Evolutionary conservation across 2,113 vertebrate genomes (phyloP).

Genomic region (Paramisgurnus dabryanus): DNA sequence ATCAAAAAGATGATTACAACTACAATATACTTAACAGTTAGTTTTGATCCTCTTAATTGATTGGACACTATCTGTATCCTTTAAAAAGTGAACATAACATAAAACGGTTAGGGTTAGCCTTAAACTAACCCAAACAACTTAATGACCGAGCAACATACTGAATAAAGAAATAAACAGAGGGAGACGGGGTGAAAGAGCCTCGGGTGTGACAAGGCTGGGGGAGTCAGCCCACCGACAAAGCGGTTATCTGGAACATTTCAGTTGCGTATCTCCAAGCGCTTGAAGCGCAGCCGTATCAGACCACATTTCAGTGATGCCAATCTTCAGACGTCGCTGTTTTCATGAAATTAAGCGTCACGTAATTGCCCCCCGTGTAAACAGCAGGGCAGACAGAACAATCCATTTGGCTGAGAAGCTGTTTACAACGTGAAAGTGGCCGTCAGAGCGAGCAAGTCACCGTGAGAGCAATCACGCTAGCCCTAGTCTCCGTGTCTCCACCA

Average conservation of each 20-base stretch:
- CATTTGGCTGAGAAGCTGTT: constrained; percentile 57
- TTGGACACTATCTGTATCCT: no score
- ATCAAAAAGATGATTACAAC: constrained; percentile 34
- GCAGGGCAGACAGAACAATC: constrained; percentile 65
- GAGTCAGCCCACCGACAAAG: constrained; percentile 50
- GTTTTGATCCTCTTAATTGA: no score
- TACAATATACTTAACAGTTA: neutral
- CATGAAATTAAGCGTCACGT: constrained; percentile 70
- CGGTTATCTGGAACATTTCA: constrained; percentile 55
- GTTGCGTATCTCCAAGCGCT: constrained; percentile 55
- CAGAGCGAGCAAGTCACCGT: constrained; percentile 41
- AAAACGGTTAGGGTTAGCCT: no score
- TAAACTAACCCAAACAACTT: neutral
- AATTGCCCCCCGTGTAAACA: constrained; percentile 70
- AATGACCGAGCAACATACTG: neutral
- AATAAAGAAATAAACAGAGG: constrained; percentile 4
- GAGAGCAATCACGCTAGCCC: constrained; percentile 53
- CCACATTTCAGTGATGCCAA: constrained; percentile 67
- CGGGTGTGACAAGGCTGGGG: constrained; percentile 18
- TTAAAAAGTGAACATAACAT: no score
- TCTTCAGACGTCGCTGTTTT: constrained; percentile 67
- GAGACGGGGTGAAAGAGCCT: constrained; percentile 39
- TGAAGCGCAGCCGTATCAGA: constrained; percentile 50
- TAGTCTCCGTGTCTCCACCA: constrained; percentile 55
- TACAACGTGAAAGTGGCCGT: constrained; percentile 65